Evolutionary conservation across 2,113 vertebrate species (phyloP).

Genomic region (Cacatua alba): DNA sequence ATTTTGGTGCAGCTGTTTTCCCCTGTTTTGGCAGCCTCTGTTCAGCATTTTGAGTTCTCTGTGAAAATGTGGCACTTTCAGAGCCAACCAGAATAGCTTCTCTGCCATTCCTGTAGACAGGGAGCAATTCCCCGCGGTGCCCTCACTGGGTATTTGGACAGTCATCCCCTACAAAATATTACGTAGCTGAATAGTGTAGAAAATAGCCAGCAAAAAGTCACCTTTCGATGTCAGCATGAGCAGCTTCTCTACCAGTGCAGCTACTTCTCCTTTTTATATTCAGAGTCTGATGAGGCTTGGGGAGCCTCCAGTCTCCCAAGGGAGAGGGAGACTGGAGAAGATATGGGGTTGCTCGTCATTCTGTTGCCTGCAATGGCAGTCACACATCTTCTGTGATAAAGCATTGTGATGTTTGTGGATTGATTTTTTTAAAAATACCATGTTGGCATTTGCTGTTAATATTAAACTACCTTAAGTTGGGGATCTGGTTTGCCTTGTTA

Average conservation of each 20-base stretch:
- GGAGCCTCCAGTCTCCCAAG: not conserved
- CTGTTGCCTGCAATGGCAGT: rapidly evolving
- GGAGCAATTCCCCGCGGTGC: rapidly evolving
- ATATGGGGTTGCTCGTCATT: not conserved
- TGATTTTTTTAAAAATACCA: not conserved
- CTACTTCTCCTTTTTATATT: not conserved
- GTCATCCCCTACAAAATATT: not conserved
- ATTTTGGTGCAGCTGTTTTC: not conserved
- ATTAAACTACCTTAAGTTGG: not conserved
- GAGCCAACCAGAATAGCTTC: not conserved
- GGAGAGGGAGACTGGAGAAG: not conserved
- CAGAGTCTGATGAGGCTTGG: not conserved
- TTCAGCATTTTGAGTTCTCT: not conserved
- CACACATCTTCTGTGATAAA: not conserved
- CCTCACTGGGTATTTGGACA: not conserved
- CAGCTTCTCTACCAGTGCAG: not conserved
- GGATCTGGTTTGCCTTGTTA: not conserved
- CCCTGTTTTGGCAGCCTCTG: not conserved
- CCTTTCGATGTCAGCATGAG: not conserved
- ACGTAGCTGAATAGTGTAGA: rapidly evolving
- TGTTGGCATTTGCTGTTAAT: not conserved
- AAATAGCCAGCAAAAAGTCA: not conserved
- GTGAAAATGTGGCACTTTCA: not conserved
- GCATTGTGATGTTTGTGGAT: not conserved
- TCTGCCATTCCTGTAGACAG: not conserved